phyloP scores from a whole-genome alignment of 2,888 invertebrate genomes.

The Gerris lacustris region DNA sequence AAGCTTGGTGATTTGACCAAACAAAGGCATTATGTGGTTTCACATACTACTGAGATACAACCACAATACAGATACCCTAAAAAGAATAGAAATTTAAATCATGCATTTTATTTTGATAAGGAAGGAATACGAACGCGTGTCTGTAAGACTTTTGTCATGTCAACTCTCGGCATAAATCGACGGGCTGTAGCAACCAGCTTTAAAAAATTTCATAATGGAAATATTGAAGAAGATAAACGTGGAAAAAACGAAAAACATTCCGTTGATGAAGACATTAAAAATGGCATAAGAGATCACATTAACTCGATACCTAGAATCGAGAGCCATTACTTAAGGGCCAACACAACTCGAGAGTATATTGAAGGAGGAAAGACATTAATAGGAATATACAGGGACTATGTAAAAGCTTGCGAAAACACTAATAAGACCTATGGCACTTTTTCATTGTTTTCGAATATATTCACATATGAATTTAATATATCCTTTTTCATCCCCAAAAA shows the following conservation, averaged over 20 bases:
- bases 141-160: slow-evolving; percentile 29
- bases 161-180: slow-evolving; percentile 28
- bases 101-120: slow-evolving; percentile 13
- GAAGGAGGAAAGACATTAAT: background rate
- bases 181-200: slow-evolving; percentile 26
- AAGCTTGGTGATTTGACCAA: slow-evolving; percentile 7
- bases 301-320: background rate
- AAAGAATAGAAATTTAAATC: slow-evolving; percentile 12
- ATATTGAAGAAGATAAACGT: background rate
- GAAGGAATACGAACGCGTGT: slow-evolving; percentile 20
- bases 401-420: slow-evolving; percentile 21
- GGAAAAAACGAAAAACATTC: background rate
- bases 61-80: slow-evolving; percentile 10
- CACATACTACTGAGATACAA: background rate
- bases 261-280: background rate
- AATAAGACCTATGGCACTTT: slow-evolving; percentile 21
- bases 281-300: background rate
- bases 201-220: background rate
- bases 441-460: slow-evolving; percentile 17
- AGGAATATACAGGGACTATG: background rate
- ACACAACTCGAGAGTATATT: background rate
- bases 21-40: slow-evolving; percentile 11
- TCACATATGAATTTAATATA: slow-evolving; percentile 20
- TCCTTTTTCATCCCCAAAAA: slow-evolving; percentile 25
- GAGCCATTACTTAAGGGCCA: background rate